phyloP scores from a whole-genome alignment of 2,888 invertebrate genomes.

The Amaurobius ferox region DNA sequence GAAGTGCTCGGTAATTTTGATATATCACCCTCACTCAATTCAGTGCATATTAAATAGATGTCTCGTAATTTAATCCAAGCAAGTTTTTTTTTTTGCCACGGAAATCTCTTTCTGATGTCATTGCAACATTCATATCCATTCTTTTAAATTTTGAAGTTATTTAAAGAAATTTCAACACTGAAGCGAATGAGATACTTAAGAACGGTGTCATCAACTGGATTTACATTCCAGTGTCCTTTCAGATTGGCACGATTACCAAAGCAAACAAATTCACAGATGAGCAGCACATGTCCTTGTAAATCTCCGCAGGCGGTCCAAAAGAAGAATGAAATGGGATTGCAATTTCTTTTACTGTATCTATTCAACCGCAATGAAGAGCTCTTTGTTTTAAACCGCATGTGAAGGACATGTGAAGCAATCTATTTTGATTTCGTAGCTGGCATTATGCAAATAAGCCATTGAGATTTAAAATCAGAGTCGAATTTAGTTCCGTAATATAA shows the following conservation, averaged over 20 bases:
- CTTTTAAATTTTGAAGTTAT: no score
- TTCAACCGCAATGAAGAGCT: constrained; percentile 25
- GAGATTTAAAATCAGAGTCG: background rate
- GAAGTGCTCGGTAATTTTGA: no score
- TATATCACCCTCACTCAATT: no score
- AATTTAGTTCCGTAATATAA: background rate
- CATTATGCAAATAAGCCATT: constrained; percentile 12
- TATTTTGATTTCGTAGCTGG: background rate
- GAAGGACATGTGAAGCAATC: constrained; percentile 28
- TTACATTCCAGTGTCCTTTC: background rate
- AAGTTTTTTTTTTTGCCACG: no score
- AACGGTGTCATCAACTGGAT: background rate
- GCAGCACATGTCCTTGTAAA: constrained; percentile 30
- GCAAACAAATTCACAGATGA: constrained; percentile 14
- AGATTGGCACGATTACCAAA: constrained; percentile 9
- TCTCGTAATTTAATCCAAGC: no score
- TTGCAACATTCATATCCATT: no score
- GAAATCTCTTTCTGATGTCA: no score
- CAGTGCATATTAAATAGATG: no score
- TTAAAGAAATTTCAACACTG: constrained; percentile 14
- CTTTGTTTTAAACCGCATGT: constrained; percentile 22
- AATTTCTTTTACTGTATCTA: background rate
- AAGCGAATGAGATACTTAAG: no score
- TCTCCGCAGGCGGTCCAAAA: constrained; percentile 21
- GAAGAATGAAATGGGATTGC: constrained; percentile 8